Evolutionary conservation across 1,140 invertebrate genomes (phyloP), one percentile per base, ranked within the genome.

Genomic region (Gonioctena quinquepunctata): DNA sequence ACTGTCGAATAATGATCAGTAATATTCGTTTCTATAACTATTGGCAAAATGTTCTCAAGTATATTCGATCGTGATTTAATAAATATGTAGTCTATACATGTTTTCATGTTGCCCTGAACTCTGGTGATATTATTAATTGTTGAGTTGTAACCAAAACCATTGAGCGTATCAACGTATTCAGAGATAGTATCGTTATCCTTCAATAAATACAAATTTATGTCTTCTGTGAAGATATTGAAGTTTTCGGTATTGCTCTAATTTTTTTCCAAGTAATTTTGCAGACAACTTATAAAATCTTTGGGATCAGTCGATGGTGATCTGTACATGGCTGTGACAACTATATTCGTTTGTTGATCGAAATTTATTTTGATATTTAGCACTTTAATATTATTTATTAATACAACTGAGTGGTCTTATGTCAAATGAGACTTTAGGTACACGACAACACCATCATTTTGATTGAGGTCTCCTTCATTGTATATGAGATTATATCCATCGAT

Each of bases 391-490:
- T 50, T 50, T 6, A 50, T 50, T 50, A 50, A 50, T 50, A 16
- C 49, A 50, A 50, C 49, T 50, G 49, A 50, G 49, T 50, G 19
- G 4, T 50, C 49, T 6, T 50, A 50, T 50, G 49, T 3, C 49
- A 50, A 50, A 50, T 50, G 49, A 50, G 49, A 50, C 28, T 69
- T 70, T 11, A 42, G 19, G n/a, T 33, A 57, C 27, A 59, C 70
- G 22, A 65, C 59, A n/a, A 63, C 66, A 28, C 49, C 63, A 50
- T 65, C 68, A 22, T 70, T 60, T 13, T 68, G 52, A 42, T 60
- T 50, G 49, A 50, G 49, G n/a, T 50, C 49, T 6, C 49, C 49
- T 19, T 50, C n/a, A 5, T 50, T 50, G 49, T 50, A n/a, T 50
- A n/a, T 50, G 4, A 50, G 4, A n/a, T 50, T 50, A 50, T 50